These are phyloP conservation scores for Cardiocondyla obscurior DNA, from an alignment of 1,140 invertebrate species.

Conservation along the genomic window DNA sequence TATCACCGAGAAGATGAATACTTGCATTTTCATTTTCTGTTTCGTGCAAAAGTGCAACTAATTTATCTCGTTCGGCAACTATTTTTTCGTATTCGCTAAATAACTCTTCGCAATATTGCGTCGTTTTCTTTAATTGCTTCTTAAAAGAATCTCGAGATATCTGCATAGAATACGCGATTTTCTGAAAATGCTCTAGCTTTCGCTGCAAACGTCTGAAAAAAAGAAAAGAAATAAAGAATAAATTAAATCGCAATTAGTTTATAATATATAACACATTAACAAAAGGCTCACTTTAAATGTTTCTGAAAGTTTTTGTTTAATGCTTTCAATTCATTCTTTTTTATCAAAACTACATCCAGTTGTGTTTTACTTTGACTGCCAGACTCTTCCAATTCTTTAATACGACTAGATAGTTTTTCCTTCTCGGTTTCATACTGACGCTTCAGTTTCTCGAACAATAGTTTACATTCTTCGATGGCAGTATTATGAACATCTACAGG, in stretches of 20 bases:
- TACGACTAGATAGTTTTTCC: conserved; percentile 78
- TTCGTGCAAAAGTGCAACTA: conserved; percentile 82
- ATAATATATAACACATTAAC: background rate
- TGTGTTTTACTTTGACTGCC: conserved; percentile 80
- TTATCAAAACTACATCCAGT: conserved; percentile 78
- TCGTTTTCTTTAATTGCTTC: conserved; percentile 85
- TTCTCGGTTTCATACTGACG: conserved; percentile 86
- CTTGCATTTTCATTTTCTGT: conserved; percentile 84
- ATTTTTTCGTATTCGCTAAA: conserved; percentile 85
- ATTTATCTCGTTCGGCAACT: conserved; percentile 83
- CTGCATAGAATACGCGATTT: conserved; percentile 81
- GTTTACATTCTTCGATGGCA: conserved; percentile 87
- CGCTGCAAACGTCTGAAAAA: conserved; percentile 81
- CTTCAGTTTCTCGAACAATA: conserved; percentile 87
- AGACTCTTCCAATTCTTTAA: conserved; percentile 80
- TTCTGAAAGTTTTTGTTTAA: conserved; percentile 82
- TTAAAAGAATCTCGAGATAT: conserved; percentile 84
- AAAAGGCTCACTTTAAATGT: conserved; percentile 82
- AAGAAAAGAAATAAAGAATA: background rate
- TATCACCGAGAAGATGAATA: conserved; percentile 83
- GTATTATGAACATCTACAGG: conserved; percentile 84
- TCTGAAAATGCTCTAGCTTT: conserved; percentile 83
- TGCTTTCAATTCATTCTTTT: conserved; percentile 82
- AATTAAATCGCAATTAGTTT: conserved; percentile 15
- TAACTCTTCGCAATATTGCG: conserved; percentile 85